Percentiles rank a stretch among this genome's conserved stretches.
phyloP scores from a whole-genome alignment of 2,888 invertebrate species.

The Cataglyphis cursor region DNA sequence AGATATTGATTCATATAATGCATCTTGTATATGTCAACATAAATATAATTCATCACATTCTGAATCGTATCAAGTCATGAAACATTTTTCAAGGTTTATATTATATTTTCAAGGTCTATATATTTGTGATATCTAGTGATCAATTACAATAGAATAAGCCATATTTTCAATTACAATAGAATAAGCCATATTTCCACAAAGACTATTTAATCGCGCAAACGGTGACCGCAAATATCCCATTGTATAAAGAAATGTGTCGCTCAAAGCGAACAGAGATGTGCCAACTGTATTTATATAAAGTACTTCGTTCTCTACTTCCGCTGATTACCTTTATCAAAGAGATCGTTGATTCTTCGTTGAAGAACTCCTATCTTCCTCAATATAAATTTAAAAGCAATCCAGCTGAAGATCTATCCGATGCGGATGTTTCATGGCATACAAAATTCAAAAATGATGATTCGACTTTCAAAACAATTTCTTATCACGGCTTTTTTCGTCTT shows the following conservation, averaged over 20 bases:
- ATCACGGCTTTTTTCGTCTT: neutral
- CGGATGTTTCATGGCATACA: constrained; percentile 10
- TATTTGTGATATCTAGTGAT: constrained; percentile 17
- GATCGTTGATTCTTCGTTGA: constrained; percentile 40
- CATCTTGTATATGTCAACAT: neutral
- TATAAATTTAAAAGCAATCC: constrained; percentile 16
- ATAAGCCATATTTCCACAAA: neutral
- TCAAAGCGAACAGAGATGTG: constrained; percentile 2
- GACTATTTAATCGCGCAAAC: neutral
- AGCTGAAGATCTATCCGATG: constrained; percentile 21
- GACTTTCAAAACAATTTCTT: neutral
- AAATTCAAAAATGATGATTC: constrained; percentile 38
- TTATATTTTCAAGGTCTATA: no score
- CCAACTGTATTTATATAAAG: constrained; percentile 6
- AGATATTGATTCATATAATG: neutral
- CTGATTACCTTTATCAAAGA: constrained; percentile 32
- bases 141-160: neutral
- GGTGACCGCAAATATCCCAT: neutral
- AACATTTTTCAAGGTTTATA: constrained; percentile 3
- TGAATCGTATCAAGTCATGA: neutral
- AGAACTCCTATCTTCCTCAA: constrained; percentile 50
- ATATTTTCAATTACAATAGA: neutral
- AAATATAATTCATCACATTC: neutral
- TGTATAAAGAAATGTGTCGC: neutral
- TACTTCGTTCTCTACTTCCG: constrained; percentile 15